These are phyloP conservation scores for Paedocypris micromegethes DNA, from an alignment of 2,797 vertebrate species.

Conservation along the genomic window DNA sequence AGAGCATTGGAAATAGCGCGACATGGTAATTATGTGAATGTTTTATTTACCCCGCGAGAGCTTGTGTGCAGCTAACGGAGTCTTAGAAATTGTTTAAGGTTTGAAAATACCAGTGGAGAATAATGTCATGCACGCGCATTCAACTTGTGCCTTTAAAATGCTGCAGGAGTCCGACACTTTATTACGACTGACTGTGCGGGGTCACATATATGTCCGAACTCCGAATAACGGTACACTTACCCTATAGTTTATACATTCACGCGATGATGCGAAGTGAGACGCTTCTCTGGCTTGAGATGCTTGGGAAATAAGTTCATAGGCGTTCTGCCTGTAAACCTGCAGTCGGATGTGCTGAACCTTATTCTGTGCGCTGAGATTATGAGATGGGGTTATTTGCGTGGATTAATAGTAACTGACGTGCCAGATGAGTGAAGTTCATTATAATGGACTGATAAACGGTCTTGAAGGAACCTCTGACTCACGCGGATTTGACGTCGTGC, in stretches of 20 bases:
- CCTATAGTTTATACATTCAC: no score
- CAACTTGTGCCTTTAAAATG: conserved; percentile 28
- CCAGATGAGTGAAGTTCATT: conserved; percentile 53
- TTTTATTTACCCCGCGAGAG: conserved; percentile 9
- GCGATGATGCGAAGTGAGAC: no score
- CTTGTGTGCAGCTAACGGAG: conserved; percentile 11
- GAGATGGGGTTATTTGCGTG: conserved; percentile 39
- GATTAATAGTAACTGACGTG: conserved; percentile 68
- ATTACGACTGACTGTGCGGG: not conserved
- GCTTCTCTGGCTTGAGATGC: no score
- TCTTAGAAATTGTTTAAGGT: not conserved
- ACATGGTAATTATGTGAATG: conserved; percentile 60
- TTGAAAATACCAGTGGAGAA: not conserved
- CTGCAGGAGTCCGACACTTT: not conserved
- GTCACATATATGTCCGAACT: no score
- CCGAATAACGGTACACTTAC: no score
- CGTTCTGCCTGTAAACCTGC: not conserved
- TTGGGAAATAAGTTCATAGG: no score
- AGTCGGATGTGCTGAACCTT: conserved; percentile 36
- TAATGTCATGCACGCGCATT: not conserved
- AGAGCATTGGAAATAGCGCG: conserved; percentile 53
- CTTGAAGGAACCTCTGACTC: conserved; percentile 64
- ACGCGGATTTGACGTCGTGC: conserved; percentile 43
- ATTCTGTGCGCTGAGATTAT: conserved; percentile 46
- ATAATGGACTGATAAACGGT: conserved; percentile 67